Percentiles rank a stretch among this genome's conserved stretches.
Conservation (phyloP, 2,888 invertebrate genomes). For the Hoplodrina ambigua region DNA sequence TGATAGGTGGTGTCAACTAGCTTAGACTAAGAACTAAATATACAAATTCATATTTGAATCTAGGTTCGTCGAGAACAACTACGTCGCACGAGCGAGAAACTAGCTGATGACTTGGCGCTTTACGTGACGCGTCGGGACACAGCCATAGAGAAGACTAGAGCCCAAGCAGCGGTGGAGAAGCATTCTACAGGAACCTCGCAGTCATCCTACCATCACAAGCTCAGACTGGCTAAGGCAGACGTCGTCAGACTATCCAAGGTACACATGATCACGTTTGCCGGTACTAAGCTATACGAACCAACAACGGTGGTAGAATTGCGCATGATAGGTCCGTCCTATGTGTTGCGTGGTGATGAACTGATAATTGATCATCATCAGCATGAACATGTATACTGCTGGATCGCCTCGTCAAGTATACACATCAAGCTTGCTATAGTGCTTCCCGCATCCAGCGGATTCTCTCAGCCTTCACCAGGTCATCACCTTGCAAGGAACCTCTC, state of each 20-base stretch:
- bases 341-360: too few relatives aligned
- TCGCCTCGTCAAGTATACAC: too few relatives aligned
- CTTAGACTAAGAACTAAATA: too few relatives aligned
- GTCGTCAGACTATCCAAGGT: conserved; percentile 85
- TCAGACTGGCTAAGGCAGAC: conserved; percentile 82
- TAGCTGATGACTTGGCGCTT: conserved; percentile 84
- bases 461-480: too few relatives aligned
- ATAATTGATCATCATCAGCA: too few relatives aligned
- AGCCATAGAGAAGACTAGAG: conserved; percentile 81
- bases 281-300: too few relatives aligned
- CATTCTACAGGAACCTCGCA: conserved; percentile 78
- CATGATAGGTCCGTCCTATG: too few relatives aligned
- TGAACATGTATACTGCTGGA: too few relatives aligned
- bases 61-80: conserved; percentile 86
- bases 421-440: too few relatives aligned
- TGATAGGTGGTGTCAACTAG: too few relatives aligned
- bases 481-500: too few relatives aligned
- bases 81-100: conserved; percentile 82
- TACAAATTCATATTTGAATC: not conserved
- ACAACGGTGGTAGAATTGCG: not conserved
- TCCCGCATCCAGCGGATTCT: too few relatives aligned
- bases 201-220: conserved; percentile 81
- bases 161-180: conserved; percentile 82
- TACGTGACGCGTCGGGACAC: conserved; percentile 85
- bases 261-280: not conserved